Conservation (phyloP, 2,888 invertebrate species). For the Dexiosoma caninum region DNA sequence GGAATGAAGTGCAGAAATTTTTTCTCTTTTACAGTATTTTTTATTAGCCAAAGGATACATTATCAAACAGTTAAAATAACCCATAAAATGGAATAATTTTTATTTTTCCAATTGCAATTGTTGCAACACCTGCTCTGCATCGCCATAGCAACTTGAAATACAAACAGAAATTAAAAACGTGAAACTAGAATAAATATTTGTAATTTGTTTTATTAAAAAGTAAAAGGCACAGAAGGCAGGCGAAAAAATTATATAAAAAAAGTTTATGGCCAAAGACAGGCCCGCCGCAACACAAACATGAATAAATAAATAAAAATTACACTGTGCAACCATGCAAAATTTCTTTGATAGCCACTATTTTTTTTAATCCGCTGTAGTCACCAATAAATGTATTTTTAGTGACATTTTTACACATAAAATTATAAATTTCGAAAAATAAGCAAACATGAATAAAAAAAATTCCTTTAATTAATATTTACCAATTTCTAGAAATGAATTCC, state of each 20-base stretch:
- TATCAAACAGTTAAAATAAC: neutral
- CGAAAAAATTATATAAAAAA: constrained; percentile 6
- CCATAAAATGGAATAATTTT: constrained; percentile 1
- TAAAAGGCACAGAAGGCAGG: neutral
- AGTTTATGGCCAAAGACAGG: neutral
- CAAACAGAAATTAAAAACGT: constrained; percentile 47
- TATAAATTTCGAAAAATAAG: no score
- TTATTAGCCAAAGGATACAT: neutral
- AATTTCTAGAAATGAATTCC: no score
- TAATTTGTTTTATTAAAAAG: constrained; percentile 24
- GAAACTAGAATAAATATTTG: constrained; percentile 54
- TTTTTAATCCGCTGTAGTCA: neutral
- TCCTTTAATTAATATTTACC: no score
- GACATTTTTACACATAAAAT: no score
- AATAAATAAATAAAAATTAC: neutral
- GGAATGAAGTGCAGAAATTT: neutral
- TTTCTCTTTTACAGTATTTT: neutral
- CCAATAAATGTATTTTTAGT: no score
- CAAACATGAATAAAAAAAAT: no score
- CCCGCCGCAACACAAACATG: neutral
- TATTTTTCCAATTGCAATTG: neutral
- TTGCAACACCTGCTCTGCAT: constrained; percentile 21
- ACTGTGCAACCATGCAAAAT: no score
- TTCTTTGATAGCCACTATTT: neutral
- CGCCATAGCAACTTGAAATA: constrained; percentile 2